phyloP scores from a whole-genome alignment of 2,888 invertebrate species.

The Drosophila anceps region DNA sequence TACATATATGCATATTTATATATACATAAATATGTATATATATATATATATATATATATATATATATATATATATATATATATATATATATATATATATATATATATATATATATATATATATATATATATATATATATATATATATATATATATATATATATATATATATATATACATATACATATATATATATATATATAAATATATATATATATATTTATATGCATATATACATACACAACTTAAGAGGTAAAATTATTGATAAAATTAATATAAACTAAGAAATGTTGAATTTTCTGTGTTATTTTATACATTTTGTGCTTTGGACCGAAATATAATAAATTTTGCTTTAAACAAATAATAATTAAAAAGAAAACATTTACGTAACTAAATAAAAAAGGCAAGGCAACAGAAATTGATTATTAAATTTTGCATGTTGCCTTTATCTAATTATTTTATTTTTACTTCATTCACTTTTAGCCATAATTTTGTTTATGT shows the following conservation, averaged over 20 bases:
- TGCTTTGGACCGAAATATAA: conserved; percentile 82
- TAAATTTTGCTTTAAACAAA: conserved; percentile 73
- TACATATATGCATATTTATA: conserved; percentile 44
- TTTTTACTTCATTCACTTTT: conserved; percentile 41
- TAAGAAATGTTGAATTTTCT: conserved; percentile 33
- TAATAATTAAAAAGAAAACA: conserved; percentile 49
- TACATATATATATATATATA: conserved; percentile 37
- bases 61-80: conserved; percentile 19
- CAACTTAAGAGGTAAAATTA: conserved; percentile 57
- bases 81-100: too few relatives aligned
- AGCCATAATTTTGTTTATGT: conserved; percentile 55
- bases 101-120: conserved; percentile 23
- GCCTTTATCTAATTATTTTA: conserved; percentile 50
- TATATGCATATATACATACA: conserved; percentile 46
- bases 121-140: conserved; percentile 62
- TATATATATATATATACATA: too few relatives aligned
- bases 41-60: conserved; percentile 59
- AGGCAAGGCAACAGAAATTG: conserved; percentile 43
- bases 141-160: too few relatives aligned
- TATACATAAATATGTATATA: conserved; percentile 30
- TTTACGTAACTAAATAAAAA: conserved; percentile 49
- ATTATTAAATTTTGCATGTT: conserved; percentile 37
- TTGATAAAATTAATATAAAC: conserved; percentile 50
- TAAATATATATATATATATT: conserved; percentile 51
- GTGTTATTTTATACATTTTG: conserved; percentile 80